Base-by-base conservation (phyloP, 2,797 vertebrate genomes). In the Pteropus rufus region DNA sequence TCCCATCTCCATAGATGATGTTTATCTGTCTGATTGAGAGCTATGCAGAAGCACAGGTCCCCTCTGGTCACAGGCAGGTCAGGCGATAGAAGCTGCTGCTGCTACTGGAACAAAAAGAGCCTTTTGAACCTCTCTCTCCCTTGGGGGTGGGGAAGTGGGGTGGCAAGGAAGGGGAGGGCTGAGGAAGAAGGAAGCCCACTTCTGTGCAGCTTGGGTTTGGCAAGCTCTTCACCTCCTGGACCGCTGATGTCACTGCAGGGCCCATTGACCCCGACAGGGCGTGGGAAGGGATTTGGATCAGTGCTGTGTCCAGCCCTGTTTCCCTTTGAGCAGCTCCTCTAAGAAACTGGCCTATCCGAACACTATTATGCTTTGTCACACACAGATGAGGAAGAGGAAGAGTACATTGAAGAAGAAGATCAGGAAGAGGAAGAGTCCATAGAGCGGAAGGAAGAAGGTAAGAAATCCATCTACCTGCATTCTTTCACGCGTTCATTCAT, bases 331-430 rank as follows among this genome's bases (percentile, higher is more conserved):
- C 24, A 26, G 34, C 62, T 91, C 21, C 49, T 79, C 24, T 31
- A 64, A 92, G 80, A 67, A 92, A 69, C 39, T 6, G 29, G 77
- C n/a, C 77, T 52, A 31, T 62, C 52, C 52, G 82, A 58, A 97
- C n/a, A 58, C 54, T 21, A 3, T 15, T 26, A 41, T 19, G 92
- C 86, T 92, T 83, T 75, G 46, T 89, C 34, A 18, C 19, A 75
- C 58, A 56, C 95, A 99, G 98, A 97, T 3, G 98, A 98, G 89
- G 98, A 98, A 9, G 98, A 98, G 0, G 98, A 99, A 69, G 99
- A 99, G 9, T 98, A 98, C 0, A 96, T 95, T 4, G 98, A 98
- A 34, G 98, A 98, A 58, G 97, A 46, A 46, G 46, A 46, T 7
- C 95, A 95, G 56, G 98, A 98, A 75, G 98, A 97, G 77, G 97